Base-by-base conservation (phyloP, 2,888 invertebrate species). In the Metopia argyrocephala region DNA sequence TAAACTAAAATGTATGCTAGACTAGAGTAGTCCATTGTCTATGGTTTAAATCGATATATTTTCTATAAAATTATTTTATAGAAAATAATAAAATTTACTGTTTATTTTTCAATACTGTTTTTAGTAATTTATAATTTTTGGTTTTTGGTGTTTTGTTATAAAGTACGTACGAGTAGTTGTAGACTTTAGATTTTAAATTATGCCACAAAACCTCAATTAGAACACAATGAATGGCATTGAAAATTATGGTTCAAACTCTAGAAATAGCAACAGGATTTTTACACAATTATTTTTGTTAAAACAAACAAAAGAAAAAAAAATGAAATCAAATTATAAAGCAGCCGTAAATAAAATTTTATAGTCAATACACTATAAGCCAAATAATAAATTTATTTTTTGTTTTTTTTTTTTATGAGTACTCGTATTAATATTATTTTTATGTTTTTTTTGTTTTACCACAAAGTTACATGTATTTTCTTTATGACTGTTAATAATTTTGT, bases 191-290 rank as follows among this genome's bases (percentile, higher is more conserved):
- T 9, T n/a, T n/a, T 46, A 65, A 48, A 23, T 56, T 54, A 48
- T 46, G 9, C 27, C 54, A 73, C 70, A 70, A 80, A 80, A 76
- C 73, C 76, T 69, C 73, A 80, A 80, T 73, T 76, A 73, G 76
- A 73, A 73, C 59, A 73, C 59, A 76, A 73, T 76, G 80, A n/a
- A n/a, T n/a, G n/a, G 68, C 80, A 76, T 80, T 73, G 76, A 80
- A 80, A 76, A 76, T 69, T 62, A 56, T 65, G 64, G 54, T 52
- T 46, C 50, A 78, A 46, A 56, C 18, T 18, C 45, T 56, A 48
- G 25, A 15, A 28, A 59, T 15, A 61, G 59, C 54, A 62, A 56
- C 27, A 66, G 54, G 46, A 61, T 54, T 50, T 15, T 15, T n/a
- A n/a, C n/a, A n/a, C n/a, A n/a, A n/a, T n/a, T n/a, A n/a, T n/a